Percentiles rank a stretch among this genome's conserved stretches.
phyloP scores from a whole-genome alignment of 1,140 invertebrate genomes.

The Dinoponera quadriceps region DNA sequence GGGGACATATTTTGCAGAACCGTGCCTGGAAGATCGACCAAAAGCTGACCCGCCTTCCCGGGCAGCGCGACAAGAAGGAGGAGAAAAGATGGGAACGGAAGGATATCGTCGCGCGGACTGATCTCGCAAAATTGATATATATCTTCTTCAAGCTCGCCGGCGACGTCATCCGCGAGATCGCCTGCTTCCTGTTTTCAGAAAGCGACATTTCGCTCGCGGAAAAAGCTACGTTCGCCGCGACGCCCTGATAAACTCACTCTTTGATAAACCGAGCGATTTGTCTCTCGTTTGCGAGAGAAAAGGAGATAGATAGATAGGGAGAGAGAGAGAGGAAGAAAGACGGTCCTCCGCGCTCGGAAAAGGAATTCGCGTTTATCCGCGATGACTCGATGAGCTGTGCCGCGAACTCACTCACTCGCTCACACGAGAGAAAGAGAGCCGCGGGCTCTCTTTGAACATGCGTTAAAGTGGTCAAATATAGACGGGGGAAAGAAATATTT shows the following conservation, averaged over 20 bases:
- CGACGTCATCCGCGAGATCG: constrained; percentile 8
- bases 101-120: constrained; percentile 32
- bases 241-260: constrained; percentile 17
- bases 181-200: constrained; percentile 15
- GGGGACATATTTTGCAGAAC: constrained; percentile 21
- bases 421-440: too few species aligned
- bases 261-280: constrained; percentile 14
- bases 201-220: not conserved
- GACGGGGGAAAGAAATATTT: too few species aligned
- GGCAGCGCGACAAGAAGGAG: not conserved
- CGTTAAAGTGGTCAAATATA: too few species aligned
- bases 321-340: not conserved
- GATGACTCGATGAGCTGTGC: too few species aligned
- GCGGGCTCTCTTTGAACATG: too few species aligned
- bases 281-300: not conserved
- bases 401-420: too few species aligned
- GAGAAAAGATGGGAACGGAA: constrained; percentile 24
- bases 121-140: constrained; percentile 57
- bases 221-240: not conserved
- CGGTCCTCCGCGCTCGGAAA: too few species aligned
- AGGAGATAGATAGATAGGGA: not conserved
- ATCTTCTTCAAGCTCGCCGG: constrained; percentile 45
- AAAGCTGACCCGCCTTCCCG: not conserved
- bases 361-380: too few species aligned
- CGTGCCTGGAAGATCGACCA: constrained; percentile 5